Conservation (phyloP, 2,797 vertebrate genomes). For the Sciaenops ocellatus region DNA sequence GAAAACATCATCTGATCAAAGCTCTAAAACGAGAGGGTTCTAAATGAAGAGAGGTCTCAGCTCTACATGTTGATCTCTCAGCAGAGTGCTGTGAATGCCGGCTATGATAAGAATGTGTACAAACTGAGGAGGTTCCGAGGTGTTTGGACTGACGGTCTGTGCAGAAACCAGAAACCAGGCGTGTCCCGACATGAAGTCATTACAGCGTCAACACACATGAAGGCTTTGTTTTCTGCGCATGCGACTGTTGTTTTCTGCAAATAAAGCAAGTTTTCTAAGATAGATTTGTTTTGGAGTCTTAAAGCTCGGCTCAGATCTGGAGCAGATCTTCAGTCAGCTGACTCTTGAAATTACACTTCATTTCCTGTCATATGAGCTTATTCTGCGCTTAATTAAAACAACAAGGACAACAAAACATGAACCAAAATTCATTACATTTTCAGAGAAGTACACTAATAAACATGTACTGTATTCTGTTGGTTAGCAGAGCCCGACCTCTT, state of each 20-base stretch:
- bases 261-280: neutral
- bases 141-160: neutral
- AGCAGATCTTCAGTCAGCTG: neutral
- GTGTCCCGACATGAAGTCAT: neutral
- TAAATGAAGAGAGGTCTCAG: rapidly evolving
- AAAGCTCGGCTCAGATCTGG: neutral
- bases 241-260: neutral
- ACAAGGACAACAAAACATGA: neutral
- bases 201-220: neutral
- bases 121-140: neutral
- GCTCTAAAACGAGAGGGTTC: neutral
- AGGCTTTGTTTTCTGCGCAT: neutral
- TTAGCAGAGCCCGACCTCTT: no score
- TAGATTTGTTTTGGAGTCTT: neutral
- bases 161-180: neutral
- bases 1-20: conserved; percentile 3
- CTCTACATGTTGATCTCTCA: neutral
- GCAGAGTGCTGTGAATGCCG: neutral
- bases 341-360: neutral
- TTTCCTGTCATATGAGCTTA: conserved; percentile 21
- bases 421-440: neutral
- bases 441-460: neutral
- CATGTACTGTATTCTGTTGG: no score
- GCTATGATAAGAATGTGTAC: conserved; percentile 17
- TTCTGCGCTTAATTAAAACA: neutral